Evolutionary conservation across 1,140 invertebrate genomes (phyloP), one percentile per base, ranked within the genome.

Genomic region (Caenorhabditis tropicalis): DNA sequence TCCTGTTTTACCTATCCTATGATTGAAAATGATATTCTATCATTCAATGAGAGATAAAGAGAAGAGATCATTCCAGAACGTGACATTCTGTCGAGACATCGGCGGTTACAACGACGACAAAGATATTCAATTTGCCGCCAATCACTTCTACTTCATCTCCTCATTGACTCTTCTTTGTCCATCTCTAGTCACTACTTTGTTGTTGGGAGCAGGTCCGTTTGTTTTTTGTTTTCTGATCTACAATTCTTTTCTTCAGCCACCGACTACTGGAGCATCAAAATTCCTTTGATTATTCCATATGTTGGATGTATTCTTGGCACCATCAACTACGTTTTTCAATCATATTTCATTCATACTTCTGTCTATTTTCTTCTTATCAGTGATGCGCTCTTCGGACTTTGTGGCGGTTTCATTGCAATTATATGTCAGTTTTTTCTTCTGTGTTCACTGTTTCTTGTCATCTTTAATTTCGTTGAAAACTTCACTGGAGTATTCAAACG

Each of bases 131-230:
- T 29, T 43, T 3, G 83, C 83, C 24, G 84, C 70, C 27, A 87
- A 89, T 81, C 85, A 86, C 48, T 56, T 88, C 24, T 89, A 86
- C 81, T 82, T 85, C 29, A 49, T 84, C 36, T 90, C 89, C 27
- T 86, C 86, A 29, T 85, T 89, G 53, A 86, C 80, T 58, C 83
- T 90, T 56, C 24, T 90, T 19, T 21, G 88, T 19, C 88, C 88
- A n/a, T 87, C 88, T 24, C 81, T 89, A 58, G 70, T 88, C n/a
- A 74, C 82, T 56, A 86, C 89, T 36, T 43, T 88, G 43, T 58
- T 89, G n/a, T 82, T 89, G 10, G 88, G 88, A 51, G 82, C 88
- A 29, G 58, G 88, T 90, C n/a, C n/a, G n/a, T n/a, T n/a, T n/a
- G n/a, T n/a, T n/a, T n/a, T n/a, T n/a, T n/a, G n/a, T n/a, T n/a